phyloP scores from a whole-genome alignment of 2,888 invertebrate genomes.

The Amiota communis region DNA sequence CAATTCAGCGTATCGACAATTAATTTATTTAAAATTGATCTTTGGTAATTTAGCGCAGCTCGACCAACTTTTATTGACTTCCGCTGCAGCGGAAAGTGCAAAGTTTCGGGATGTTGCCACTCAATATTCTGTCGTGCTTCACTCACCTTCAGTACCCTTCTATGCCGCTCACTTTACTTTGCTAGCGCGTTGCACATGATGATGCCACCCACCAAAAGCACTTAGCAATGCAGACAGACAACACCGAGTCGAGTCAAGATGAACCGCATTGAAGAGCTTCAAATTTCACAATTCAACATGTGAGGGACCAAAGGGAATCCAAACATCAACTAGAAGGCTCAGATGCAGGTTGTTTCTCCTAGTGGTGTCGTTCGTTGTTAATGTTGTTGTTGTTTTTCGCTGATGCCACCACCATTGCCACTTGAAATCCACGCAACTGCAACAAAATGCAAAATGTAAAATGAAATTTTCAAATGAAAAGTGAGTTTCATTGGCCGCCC shows the following conservation, averaged over 20 bases:
- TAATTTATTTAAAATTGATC: constrained; percentile 18
- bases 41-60: constrained; percentile 40
- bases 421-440: neutral
- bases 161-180: neutral
- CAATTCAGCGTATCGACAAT: neutral
- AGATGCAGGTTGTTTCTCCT: constrained; percentile 43
- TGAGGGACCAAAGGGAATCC: neutral
- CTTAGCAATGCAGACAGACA: constrained; percentile 32
- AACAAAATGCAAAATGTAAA: too few species aligned
- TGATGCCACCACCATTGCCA: constrained; percentile 3
- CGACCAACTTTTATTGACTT: constrained; percentile 64
- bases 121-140: constrained; percentile 8
- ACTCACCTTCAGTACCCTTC: neutral
- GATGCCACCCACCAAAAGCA: constrained; percentile 1
- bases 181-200: neutral
- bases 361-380: constrained; percentile 39
- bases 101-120: constrained; percentile 22
- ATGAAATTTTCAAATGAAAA: too few species aligned
- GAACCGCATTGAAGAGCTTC: neutral
- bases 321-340: constrained; percentile 25
- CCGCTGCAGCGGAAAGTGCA: constrained; percentile 44
- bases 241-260: constrained; percentile 47
- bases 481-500: too few species aligned
- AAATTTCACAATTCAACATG: neutral
- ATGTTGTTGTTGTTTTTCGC: constrained; percentile 26